Evolutionary conservation across 2,113 vertebrate species (phyloP), one percentile per base, ranked within the genome.

Genomic region (Alligator mississippiensis): DNA sequence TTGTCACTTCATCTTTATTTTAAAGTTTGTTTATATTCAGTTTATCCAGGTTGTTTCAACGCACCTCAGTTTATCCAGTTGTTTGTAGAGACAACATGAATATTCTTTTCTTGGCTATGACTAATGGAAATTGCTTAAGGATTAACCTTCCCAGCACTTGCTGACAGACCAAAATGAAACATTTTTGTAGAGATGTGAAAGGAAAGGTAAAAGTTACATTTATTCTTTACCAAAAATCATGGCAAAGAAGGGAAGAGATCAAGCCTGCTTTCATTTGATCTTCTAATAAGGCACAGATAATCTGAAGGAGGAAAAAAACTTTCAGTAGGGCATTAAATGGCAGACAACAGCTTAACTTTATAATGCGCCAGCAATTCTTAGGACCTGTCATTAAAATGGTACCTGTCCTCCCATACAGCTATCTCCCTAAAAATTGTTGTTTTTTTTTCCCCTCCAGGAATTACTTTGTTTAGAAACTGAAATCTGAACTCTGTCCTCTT

Each of bases 231-330:
- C 75, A 55, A 76, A 34, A 47, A 47, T 24, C 70, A 90, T 76
- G 57, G 59, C 61, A 84, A 28, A 90, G 13, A 16, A 47, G 12
- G 1, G 70, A 80, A 87, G 82, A 22, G 16, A 18, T 76, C 77
- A 66, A 81, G 70, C 27, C 83, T 89, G 47, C 60, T 82, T 92
- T 82, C 60, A 60, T 87, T 94, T 89, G 19, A 80, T 66, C 63
- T 9, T 58, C 58, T 38, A 55, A 47, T 47, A 47, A 47, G 47
- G 8, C 47, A 47, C 47, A 47, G 47, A 47, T 47, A 47, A 47
- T 47, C 47, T 47, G 47, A 47, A 47, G 47, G 47, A 47, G 47
- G 47, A 47, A 47, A 47, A 47, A 47, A 47, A 47, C 47, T 47
- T 47, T 47, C 47, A 47, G 47, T 47, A 47, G 47, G 70, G 34